Evolutionary conservation across 2,113 vertebrate species (phyloP), one percentile per base, ranked within the genome.

Genomic region (Todiramphus chloris): DNA sequence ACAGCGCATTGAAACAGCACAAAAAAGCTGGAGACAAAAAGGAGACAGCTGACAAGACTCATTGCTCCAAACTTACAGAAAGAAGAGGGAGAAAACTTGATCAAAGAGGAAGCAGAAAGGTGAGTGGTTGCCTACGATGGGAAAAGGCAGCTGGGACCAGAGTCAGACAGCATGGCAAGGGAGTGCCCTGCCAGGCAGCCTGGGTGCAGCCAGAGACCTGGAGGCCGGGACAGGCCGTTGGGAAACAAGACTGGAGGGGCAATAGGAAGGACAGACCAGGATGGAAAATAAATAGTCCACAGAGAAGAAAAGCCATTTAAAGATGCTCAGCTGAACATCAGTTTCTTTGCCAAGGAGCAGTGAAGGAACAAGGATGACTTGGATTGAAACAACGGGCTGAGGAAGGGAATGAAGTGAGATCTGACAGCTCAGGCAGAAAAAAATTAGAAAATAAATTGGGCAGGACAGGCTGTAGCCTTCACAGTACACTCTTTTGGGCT

Each of bases 151-250:
- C 51, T 20, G 58, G 77, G 85, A 41, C 2, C 48, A 48, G 21
- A 55, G 60, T 0, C 2, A 13, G 35, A 10, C 1, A 7, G 16
- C 3, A 0, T 1, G 9, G 0, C 16, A 15, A 4, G 24, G 68
- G 13, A 21, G 2, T 0, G n/a, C 30, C 9, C 64, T 6, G 68
- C 25, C 77, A 31, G 53, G 82, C 31, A 48, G 70, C 79, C 50
- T 0, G 1, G 15, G 14, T 1, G 17, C 80, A 35, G 76, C 16
- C 83, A 5, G 12, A 31, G 70, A 0, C 18, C 51, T 2, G 0
- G 1, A 8, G 68, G 3, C 33, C 5, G 6, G 33, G 39, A 16
- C 50, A 37, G 76, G 73, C 70, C 31, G 35, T 2, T 14, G 6
- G 20, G 48, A 64, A 28, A 35, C 2, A 24, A 33, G 55, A 6